phyloP scores from a whole-genome alignment of 1,140 invertebrate species.

The Phortica variegata region DNA sequence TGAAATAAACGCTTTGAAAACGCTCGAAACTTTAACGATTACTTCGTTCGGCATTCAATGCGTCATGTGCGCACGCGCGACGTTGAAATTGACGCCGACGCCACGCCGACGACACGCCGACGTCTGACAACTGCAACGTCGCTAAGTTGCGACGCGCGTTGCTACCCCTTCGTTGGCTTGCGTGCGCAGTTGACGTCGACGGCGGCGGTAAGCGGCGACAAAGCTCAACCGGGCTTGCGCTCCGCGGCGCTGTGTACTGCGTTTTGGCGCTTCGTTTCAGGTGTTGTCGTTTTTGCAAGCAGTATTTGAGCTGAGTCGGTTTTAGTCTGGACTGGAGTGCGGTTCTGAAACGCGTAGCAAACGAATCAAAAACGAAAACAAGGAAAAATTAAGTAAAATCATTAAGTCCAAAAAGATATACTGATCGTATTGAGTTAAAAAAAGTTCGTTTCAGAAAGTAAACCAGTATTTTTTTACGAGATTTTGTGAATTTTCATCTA shows the following conservation, averaged over 20 bases:
- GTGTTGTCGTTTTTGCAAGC: slow-evolving; percentile 53
- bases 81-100: slow-evolving; percentile 1
- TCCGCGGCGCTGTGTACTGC: no score
- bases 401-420: no score
- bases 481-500: no score
- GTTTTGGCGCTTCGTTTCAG: no score
- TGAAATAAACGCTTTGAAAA: slow-evolving; percentile 16
- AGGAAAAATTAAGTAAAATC: no score
- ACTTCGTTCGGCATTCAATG: slow-evolving; percentile 12
- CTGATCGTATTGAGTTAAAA: no score
- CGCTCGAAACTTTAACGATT: slow-evolving; percentile 21
- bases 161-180: slow-evolving; percentile 10
- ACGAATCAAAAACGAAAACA: no score
- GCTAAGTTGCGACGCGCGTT: slow-evolving; percentile 8
- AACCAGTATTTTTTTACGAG: no score
- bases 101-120: slow-evolving; percentile 1
- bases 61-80: slow-evolving; percentile 10
- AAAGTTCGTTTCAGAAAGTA: no score
- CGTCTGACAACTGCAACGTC: slow-evolving; percentile 3
- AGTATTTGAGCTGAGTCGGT: slow-evolving; percentile 37
- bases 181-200: slow-evolving; percentile 15
- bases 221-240: no score
- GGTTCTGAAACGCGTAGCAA: slow-evolving; percentile 49
- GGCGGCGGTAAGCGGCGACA: no score
- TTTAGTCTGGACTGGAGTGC: slow-evolving; percentile 50